phyloP scores from a whole-genome alignment of 2,113 vertebrate genomes.

The Hemibagrus wyckioides region DNA sequence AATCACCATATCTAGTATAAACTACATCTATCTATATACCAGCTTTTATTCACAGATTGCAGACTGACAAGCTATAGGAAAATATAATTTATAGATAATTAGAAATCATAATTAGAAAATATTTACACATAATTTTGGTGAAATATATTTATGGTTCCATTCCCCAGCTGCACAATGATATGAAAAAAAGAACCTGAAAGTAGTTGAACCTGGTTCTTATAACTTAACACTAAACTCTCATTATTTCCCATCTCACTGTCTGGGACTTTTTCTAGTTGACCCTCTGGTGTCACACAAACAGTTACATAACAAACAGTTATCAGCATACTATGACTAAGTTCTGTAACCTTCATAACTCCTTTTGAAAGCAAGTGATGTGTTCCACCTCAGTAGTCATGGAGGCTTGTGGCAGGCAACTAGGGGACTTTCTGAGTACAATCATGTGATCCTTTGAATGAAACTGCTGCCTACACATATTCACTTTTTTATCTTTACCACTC shows the following conservation, averaged over 20 bases:
- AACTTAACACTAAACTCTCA: not conserved
- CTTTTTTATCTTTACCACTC: not conserved
- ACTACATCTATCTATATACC: too few relatives aligned
- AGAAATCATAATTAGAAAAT: not conserved
- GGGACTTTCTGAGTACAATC: not conserved
- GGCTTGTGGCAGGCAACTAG: not conserved
- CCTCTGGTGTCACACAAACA: not conserved
- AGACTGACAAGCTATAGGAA: too few relatives aligned
- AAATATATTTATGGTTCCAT: not conserved
- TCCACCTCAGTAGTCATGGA: not conserved
- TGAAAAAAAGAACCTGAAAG: not conserved
- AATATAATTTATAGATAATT: not conserved
- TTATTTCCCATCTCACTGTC: not conserved
- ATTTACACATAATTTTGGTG: not conserved
- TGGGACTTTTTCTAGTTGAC: not conserved
- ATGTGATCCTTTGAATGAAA: not conserved
- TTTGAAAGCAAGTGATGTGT: not conserved
- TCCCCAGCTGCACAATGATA: too few relatives aligned
- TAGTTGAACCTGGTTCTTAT: not conserved
- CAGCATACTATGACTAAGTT: not conserved
- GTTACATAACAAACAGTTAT: not conserved
- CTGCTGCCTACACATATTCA: not conserved
- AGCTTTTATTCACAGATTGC: too few relatives aligned
- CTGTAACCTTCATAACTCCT: not conserved
- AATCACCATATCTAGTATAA: too few relatives aligned